Evolutionary conservation across 2,113 vertebrate species (phyloP).

Genomic region (Misgurnus mizolepis): DNA sequence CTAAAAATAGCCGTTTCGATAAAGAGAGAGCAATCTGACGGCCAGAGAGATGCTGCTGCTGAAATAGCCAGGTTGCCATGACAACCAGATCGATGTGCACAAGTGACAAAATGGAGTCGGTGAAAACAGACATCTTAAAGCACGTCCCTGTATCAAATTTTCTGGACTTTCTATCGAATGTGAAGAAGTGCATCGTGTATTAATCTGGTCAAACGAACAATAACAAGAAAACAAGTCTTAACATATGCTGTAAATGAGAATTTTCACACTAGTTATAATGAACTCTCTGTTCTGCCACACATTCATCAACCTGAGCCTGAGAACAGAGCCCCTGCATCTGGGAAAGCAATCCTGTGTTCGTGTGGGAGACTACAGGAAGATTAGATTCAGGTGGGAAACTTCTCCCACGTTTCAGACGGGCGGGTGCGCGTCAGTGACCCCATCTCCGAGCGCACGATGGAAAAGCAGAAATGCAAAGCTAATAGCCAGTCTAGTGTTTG

Average conservation of each 20-base stretch:
- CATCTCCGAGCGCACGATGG: constrained; percentile 51
- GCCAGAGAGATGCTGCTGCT: constrained; percentile 37
- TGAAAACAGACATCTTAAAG: constrained; percentile 59
- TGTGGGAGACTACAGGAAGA: constrained; percentile 62
- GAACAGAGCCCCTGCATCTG: constrained; percentile 61
- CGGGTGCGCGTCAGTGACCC: constrained; percentile 57
- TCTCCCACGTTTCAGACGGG: constrained; percentile 59
- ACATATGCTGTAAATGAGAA: neutral
- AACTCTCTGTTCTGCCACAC: constrained; percentile 46
- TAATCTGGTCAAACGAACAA: neutral
- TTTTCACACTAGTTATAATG: constrained; percentile 37
- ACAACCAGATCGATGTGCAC: constrained; percentile 54
- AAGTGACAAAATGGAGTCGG: constrained; percentile 61
- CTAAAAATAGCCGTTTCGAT: constrained; percentile 62
- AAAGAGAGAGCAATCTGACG: constrained; percentile 49
- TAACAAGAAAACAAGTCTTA: neutral
- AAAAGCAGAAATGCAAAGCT: constrained; percentile 6
- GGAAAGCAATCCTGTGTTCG: constrained; percentile 74
- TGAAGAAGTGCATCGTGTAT: neutral
- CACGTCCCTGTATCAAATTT: constrained; percentile 33
- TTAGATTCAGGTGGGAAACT: constrained; percentile 73
- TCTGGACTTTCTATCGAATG: neutral
- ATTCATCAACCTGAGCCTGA: constrained; percentile 68
- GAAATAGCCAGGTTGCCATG: constrained; percentile 65
- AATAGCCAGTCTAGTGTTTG: neutral